A percentile compares a stretch with the other conserved stretches of the same genome.
Evolutionary conservation across 1,140 invertebrate species (phyloP).

Genomic region (Drosophila sechellia): DNA sequence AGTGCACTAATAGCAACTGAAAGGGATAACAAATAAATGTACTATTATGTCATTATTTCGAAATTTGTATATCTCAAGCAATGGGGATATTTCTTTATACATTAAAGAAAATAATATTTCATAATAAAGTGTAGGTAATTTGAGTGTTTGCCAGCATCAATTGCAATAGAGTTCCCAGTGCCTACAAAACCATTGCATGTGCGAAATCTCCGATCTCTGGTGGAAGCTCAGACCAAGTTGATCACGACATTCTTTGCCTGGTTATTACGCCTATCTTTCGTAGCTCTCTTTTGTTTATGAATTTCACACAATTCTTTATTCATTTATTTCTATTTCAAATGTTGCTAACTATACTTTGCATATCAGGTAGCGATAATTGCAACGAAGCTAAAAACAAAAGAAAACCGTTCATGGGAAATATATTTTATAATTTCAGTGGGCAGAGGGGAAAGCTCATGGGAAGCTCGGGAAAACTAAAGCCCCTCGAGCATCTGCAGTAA

Average conservation of each 20-base stretch:
- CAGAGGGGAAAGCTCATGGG: conserved; percentile 23
- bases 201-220: conserved; percentile 17
- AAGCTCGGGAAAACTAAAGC: conserved; percentile 24
- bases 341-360: conserved; percentile 16
- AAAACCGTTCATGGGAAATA: conserved; percentile 66
- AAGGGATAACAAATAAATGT: no score
- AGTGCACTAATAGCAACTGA: no score
- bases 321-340: conserved; percentile 50
- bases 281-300: conserved; percentile 43
- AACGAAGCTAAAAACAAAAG: conserved; percentile 51
- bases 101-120: no score
- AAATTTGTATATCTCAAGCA: no score
- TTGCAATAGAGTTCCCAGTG: not conserved
- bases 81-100: no score
- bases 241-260: conserved; percentile 44
- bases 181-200: conserved; percentile 20
- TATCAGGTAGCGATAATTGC: conserved; percentile 50
- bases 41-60: no score
- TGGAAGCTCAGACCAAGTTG: conserved; percentile 12
- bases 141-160: not conserved
- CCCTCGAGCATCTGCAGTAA: conserved; percentile 34
- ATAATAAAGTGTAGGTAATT: not conserved
- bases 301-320: conserved; percentile 62
- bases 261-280: conserved; percentile 1
- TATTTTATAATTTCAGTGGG: conserved; percentile 38